Evolutionary conservation across 2,113 vertebrate species (phyloP).

Genomic region (Willisornis vidua): DNA sequence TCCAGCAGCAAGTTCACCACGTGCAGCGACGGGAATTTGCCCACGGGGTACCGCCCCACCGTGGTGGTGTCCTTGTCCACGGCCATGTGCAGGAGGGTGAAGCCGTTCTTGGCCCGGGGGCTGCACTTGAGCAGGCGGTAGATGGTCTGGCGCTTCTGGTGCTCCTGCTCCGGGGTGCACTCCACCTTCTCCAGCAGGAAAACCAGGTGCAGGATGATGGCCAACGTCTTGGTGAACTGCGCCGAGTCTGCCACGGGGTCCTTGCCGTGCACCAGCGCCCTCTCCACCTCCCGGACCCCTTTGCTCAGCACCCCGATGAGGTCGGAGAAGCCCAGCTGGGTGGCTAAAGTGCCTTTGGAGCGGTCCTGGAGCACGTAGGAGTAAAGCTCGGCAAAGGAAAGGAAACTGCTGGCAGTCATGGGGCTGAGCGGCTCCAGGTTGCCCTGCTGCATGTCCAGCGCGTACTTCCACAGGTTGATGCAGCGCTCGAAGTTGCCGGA

Average conservation of each 20-base stretch:
- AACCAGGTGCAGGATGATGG: slow-evolving; percentile 92
- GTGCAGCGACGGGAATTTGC: slow-evolving; percentile 88
- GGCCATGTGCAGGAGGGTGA: slow-evolving; percentile 91
- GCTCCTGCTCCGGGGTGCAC: slow-evolving; percentile 86
- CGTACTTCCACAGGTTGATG: slow-evolving; percentile 94
- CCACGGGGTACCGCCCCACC: slow-evolving; percentile 93
- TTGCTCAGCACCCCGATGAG: slow-evolving; percentile 92
- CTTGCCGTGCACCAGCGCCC: slow-evolving; percentile 85
- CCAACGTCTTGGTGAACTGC: slow-evolving; percentile 91
- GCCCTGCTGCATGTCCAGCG: slow-evolving; percentile 94
- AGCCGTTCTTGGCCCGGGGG: slow-evolving; percentile 85
- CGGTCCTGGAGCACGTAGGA: slow-evolving; percentile 95
- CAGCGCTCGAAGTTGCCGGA: slow-evolving; percentile 94
- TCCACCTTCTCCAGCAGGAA: slow-evolving; percentile 92
- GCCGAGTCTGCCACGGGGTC: slow-evolving; percentile 82
- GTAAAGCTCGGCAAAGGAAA: slow-evolving; percentile 95
- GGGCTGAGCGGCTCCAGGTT: slow-evolving; percentile 94
- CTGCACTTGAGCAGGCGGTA: slow-evolving; percentile 91
- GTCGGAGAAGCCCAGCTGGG: slow-evolving; percentile 88
- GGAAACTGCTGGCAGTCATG: slow-evolving; percentile 95
- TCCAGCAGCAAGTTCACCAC: slow-evolving; percentile 87
- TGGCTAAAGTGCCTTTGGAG: slow-evolving; percentile 85
- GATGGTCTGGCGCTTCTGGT: slow-evolving; percentile 89
- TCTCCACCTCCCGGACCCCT: slow-evolving; percentile 92
- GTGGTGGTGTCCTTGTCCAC: slow-evolving; percentile 92